These are phyloP conservation scores for Sipha flava DNA, from an alignment of 1,140 invertebrate species.

Conservation along the genomic window DNA sequence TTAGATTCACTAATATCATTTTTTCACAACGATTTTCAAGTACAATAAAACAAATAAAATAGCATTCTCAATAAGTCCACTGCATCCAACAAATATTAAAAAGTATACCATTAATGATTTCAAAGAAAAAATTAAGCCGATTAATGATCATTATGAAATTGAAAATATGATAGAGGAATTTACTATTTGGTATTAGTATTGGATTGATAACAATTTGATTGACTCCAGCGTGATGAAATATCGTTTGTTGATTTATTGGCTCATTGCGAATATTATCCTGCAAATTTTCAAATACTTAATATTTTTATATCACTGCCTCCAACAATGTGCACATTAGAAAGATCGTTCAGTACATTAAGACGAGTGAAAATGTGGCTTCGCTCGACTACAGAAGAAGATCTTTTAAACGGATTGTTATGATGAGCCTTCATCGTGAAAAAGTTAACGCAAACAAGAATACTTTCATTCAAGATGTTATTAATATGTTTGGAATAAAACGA, in stretches of 20 bases:
- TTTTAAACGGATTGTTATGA: no score
- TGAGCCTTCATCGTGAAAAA: no score
- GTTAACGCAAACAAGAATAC: no score
- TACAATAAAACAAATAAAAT: neutral
- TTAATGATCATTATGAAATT: no score
- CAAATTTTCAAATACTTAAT: neutral
- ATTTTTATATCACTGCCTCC: neutral
- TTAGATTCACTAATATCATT: neutral
- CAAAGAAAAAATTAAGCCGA: no score
- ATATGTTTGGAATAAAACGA: no score
- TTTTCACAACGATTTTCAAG: neutral
- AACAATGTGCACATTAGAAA: neutral
- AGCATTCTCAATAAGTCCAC: neutral
- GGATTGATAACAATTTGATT: neutral
- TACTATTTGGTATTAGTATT: neutral
- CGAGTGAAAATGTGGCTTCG: neutral
- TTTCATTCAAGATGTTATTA: no score
- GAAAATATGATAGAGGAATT: neutral
- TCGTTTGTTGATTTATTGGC: neutral
- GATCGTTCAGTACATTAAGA: neutral
- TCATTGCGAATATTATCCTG: neutral
- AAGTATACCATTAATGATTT: no score
- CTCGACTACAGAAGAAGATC: no score
- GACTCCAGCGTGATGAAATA: neutral
- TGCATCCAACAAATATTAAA: no score